Evolutionary conservation across 1,140 invertebrate genomes (phyloP).

Genomic region (Diorhabda elongata): DNA sequence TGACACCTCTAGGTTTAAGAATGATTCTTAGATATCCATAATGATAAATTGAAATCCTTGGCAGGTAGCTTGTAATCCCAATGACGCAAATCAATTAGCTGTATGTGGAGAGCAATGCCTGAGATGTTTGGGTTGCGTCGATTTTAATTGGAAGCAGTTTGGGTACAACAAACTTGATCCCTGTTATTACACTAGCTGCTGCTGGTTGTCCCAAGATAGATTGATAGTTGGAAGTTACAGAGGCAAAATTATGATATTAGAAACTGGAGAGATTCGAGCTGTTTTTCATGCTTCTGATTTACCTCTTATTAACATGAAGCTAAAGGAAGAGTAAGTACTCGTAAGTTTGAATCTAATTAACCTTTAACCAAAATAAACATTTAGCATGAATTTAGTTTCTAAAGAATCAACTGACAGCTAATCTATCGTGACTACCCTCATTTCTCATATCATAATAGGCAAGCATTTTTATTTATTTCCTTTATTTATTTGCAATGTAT

Average conservation of each 20-base stretch:
- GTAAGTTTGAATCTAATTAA: background rate
- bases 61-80: constrained; percentile 69
- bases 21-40: too few relatives aligned
- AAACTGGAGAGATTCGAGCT: constrained; percentile 72
- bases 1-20: too few relatives aligned
- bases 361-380: too few relatives aligned
- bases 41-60: too few relatives aligned
- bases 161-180: constrained; percentile 78
- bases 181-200: constrained; percentile 62
- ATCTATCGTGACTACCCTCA: too few relatives aligned
- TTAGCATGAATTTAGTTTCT: too few relatives aligned
- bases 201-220: constrained; percentile 68
- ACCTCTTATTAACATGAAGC: constrained; percentile 38
- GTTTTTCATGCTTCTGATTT: constrained; percentile 56
- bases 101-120: constrained; percentile 70
- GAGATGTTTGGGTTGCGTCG: constrained; percentile 73
- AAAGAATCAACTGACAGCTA: too few relatives aligned
- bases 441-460: too few relatives aligned
- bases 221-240: constrained; percentile 71
- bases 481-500: too few relatives aligned
- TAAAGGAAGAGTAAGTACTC: constrained; percentile 30
- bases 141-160: constrained; percentile 75
- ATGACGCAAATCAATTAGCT: constrained; percentile 69
- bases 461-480: too few relatives aligned
- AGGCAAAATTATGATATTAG: constrained; percentile 70